Evolutionary conservation across 1,140 invertebrate genomes (phyloP), one percentile per base, ranked within the genome.

Genomic region (Zaprionus taronus): DNA sequence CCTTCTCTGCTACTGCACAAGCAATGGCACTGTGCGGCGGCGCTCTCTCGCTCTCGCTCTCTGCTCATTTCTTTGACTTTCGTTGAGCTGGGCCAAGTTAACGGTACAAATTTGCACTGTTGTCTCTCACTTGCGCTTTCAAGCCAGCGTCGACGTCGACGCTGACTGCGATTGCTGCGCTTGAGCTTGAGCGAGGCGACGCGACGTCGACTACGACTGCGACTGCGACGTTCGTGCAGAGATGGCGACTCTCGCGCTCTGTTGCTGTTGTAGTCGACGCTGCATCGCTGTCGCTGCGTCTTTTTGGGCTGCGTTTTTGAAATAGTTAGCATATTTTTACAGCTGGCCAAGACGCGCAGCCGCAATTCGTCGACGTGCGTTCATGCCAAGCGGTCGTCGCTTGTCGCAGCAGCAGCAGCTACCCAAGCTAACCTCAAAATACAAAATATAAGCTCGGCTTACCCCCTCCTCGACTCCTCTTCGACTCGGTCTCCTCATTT

Each of bases 291-390:
- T 20, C 36, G 36, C 58, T 44, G 38, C 72, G 62, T 44, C 14
- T 86, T 86, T 87, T 89, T 67, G 78, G 84, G 78, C 85, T 90
- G 82, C 85, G 85, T 85, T 90, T 90, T 91, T 91, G 72, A 86
- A 91, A 91, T 91, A 80, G 84, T 91, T 91, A 80, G 79, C 82
- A 91, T 91, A 91, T 90, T 91, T 91, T 90, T 91, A 91, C 81
- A 90, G 81, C 85, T 80, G 86, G 69, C 81, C 79, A 87, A 86
- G 91, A 90, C 90, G 91, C 90, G 83, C 90, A 92, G 81, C 82
- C 90, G 83, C 83, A 89, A 92, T 92, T 92, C 91, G 81, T 91
- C 75, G 78, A 87, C 83, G 85, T 91, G 90, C 90, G 81, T 91
- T 91, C 90, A 80, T 81, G 77, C 85, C 86, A 84, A 80, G 79